These are phyloP conservation scores for Thereva unica DNA, from an alignment of 2,888 invertebrate species.

Conservation along the genomic window DNA sequence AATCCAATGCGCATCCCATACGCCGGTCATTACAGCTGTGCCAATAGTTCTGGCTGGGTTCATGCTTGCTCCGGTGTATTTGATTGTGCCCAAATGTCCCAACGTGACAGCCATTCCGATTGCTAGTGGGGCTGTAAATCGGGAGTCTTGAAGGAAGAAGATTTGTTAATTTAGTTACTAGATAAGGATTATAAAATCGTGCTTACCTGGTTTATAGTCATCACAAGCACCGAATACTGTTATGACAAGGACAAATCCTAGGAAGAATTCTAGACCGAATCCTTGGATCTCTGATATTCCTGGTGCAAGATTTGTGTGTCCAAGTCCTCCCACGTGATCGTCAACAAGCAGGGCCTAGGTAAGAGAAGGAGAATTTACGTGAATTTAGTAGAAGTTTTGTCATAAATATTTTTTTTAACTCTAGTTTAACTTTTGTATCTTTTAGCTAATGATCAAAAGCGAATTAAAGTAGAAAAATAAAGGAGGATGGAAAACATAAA, in stretches of 20 bases:
- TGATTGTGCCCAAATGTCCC: slow-evolving; percentile 83
- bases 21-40: slow-evolving; percentile 76
- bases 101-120: slow-evolving; percentile 86
- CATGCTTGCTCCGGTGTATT: slow-evolving; percentile 88
- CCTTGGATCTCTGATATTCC: slow-evolving; percentile 76
- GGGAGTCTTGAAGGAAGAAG: slow-evolving; percentile 64
- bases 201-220: slow-evolving; percentile 53
- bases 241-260: slow-evolving; percentile 84
- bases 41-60: slow-evolving; percentile 90
- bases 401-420: too few relatives aligned
- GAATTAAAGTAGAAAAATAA: too few relatives aligned
- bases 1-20: slow-evolving; percentile 83
- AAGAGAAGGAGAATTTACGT: slow-evolving; percentile 13
- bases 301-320: slow-evolving; percentile 68
- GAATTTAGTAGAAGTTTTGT: neutral
- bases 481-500: too few relatives aligned
- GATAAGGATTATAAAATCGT: neutral
- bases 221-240: slow-evolving; percentile 81
- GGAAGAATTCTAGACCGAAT: slow-evolving; percentile 86
- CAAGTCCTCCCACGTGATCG: slow-evolving; percentile 65
- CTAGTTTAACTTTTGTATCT: too few relatives aligned
- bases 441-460: too few relatives aligned
- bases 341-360: slow-evolving; percentile 71
- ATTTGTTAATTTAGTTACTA: neutral
- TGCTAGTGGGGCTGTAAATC: slow-evolving; percentile 80